Conservation (phyloP, 2,797 vertebrate species). For the Pyrrhura leucotis region DNA sequence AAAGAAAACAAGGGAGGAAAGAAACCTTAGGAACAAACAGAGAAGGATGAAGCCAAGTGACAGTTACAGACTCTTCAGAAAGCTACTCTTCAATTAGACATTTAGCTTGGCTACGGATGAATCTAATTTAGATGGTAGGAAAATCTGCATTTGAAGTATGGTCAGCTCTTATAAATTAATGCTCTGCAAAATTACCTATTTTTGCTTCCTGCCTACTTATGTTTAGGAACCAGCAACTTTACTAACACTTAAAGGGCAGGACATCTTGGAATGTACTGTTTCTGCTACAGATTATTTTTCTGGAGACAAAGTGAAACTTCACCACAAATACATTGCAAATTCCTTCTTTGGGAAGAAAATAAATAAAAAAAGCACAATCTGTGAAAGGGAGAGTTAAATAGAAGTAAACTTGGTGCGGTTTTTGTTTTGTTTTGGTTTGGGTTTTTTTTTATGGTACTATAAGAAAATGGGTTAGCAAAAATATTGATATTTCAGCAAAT, state of each 20-base stretch:
- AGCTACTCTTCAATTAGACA: slow-evolving; percentile 25
- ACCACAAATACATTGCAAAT: not conserved
- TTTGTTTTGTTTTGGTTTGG: not conserved
- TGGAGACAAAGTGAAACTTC: not conserved
- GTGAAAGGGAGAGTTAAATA: not conserved
- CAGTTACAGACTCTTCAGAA: slow-evolving; percentile 53
- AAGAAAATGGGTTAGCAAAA: not conserved
- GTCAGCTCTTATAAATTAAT: slow-evolving; percentile 25
- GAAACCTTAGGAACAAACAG: slow-evolving; percentile 58
- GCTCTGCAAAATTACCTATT: slow-evolving; percentile 24
- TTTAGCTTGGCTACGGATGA: slow-evolving; percentile 17
- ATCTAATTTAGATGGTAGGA: slow-evolving; percentile 6
- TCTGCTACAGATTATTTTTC: not conserved
- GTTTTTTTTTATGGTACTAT: not conserved
- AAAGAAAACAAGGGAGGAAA: slow-evolving; percentile 63
- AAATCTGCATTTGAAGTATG: slow-evolving; percentile 4
- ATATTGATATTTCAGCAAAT: not conserved
- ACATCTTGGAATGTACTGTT: slow-evolving; percentile 30
- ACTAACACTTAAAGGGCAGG: not conserved
- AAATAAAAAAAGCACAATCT: not conserved
- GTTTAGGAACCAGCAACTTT: slow-evolving; percentile 1
- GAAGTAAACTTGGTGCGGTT: not conserved
- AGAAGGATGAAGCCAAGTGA: slow-evolving; percentile 49
- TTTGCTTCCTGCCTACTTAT: slow-evolving; percentile 39
- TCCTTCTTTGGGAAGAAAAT: not conserved